A percentile compares a stretch with the other conserved stretches of the same genome.
phyloP scores from a whole-genome alignment of 2,888 invertebrate species.

The Scaeva pyrastri region DNA sequence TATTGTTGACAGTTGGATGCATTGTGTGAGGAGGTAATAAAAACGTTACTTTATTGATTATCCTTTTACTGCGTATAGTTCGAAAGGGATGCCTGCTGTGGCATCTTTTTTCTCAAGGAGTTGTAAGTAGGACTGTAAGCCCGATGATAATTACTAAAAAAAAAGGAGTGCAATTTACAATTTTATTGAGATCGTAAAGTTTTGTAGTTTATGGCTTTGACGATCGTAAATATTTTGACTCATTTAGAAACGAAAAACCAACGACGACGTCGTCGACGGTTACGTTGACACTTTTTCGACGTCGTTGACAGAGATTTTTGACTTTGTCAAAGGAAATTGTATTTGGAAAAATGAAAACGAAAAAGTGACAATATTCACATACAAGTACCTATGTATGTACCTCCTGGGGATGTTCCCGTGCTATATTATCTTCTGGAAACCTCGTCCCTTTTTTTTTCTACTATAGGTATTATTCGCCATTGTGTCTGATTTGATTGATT shows the following conservation, averaged over 20 bases:
- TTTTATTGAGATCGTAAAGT: constrained; percentile 72
- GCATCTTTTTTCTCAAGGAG: constrained; percentile 42
- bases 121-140: constrained; percentile 19
- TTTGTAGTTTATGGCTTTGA: constrained; percentile 58
- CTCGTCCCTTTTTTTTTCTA: background rate
- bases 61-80: constrained; percentile 47
- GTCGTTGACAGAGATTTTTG: constrained; percentile 11
- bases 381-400: too few species aligned
- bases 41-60: constrained; percentile 74
- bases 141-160: constrained; percentile 56
- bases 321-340: background rate
- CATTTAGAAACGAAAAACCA: constrained; percentile 5
- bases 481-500: constrained; percentile 64
- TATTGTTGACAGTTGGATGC: constrained; percentile 68
- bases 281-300: constrained; percentile 19
- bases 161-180: constrained; percentile 44
- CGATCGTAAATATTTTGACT: constrained; percentile 72
- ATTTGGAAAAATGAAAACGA: background rate
- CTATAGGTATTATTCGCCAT: constrained; percentile 21
- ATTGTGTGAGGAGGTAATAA: constrained; percentile 71
- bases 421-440: background rate
- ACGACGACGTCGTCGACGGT: background rate
- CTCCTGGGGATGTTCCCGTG: constrained; percentile 46
- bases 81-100: constrained; percentile 33
- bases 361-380: constrained; percentile 47